Evolutionary conservation across 2,888 invertebrate species (phyloP).

Genomic region (Smittia sp.): DNA sequence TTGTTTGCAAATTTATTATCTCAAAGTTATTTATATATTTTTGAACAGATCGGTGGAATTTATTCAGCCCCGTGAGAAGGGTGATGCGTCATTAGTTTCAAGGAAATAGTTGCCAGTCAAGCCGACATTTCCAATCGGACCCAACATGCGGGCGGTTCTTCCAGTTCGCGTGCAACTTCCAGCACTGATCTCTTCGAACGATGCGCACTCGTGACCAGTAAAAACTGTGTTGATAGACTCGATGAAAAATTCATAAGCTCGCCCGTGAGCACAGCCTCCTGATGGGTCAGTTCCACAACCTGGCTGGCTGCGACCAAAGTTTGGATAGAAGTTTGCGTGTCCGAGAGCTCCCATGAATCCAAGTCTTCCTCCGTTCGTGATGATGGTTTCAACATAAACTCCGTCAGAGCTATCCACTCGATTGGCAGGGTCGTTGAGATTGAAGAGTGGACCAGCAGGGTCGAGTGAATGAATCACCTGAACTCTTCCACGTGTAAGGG

Average conservation of each 20-base stretch:
- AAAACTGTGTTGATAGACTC: not conserved
- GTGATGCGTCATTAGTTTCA: conserved; percentile 46
- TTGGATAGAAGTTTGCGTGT: conserved; percentile 52
- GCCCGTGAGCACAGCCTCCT: not conserved
- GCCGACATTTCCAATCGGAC: conserved; percentile 44
- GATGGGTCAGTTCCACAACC: not conserved
- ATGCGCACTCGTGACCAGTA: not conserved
- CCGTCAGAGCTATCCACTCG: conserved; percentile 51
- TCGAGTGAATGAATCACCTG: conserved; percentile 52
- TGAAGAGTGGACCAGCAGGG: conserved; percentile 51
- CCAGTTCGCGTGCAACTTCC: not conserved
- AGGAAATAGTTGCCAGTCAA: conserved; percentile 50
- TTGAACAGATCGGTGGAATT: too few species aligned
- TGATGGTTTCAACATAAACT: conserved; percentile 51
- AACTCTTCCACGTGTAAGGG: conserved; percentile 46
- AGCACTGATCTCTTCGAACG: not conserved
- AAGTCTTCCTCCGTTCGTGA: conserved; percentile 49
- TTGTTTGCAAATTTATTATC: too few species aligned
- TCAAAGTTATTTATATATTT: too few species aligned
- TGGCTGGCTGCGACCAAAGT: conserved; percentile 46
- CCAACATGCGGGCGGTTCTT: conserved; percentile 45
- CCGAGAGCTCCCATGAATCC: conserved; percentile 50
- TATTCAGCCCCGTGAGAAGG: conserved; percentile 49
- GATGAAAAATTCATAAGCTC: not conserved
- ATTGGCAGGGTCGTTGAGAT: conserved; percentile 45